phyloP scores from a whole-genome alignment of 2,113 vertebrate species.

The Dissostichus mawsoni region DNA sequence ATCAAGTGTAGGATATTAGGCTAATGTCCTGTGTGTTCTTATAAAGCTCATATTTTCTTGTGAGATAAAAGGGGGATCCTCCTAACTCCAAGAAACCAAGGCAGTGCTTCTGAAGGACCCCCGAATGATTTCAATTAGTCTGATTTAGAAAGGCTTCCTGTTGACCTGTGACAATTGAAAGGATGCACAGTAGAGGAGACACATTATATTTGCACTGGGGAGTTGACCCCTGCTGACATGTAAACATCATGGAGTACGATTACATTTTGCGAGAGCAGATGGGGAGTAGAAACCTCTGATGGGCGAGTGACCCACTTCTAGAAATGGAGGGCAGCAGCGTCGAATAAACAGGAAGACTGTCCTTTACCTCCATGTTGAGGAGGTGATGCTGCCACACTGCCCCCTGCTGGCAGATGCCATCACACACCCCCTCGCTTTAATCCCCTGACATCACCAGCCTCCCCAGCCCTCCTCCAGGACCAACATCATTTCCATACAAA shows the following conservation, averaged over 20 bases:
- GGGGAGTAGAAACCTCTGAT: slow-evolving; percentile 62
- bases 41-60: background rate
- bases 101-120: slow-evolving; percentile 19
- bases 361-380: slow-evolving; percentile 7
- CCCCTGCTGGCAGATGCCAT: background rate
- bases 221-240: slow-evolving; percentile 62
- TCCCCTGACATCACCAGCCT: slow-evolving; percentile 19
- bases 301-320: slow-evolving; percentile 77
- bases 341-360: slow-evolving; percentile 9
- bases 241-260: slow-evolving; percentile 72
- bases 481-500: slow-evolving; percentile 68
- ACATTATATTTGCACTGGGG: slow-evolving; percentile 38
- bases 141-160: slow-evolving; percentile 35
- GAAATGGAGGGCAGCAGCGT: slow-evolving; percentile 62
- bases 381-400: background rate
- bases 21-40: too few species aligned
- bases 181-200: slow-evolving; percentile 10
- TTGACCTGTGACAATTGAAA: slow-evolving; percentile 55
- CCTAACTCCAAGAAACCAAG: background rate
- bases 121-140: slow-evolving; percentile 29
- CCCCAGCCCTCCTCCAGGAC: slow-evolving; percentile 15
- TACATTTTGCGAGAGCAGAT: slow-evolving; percentile 63
- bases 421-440: background rate
- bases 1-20: background rate
- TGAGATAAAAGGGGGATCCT: slow-evolving; percentile 11